Evolutionary conservation across 2,113 vertebrate species (phyloP).

Genomic region (Nesogale talazaci): DNA sequence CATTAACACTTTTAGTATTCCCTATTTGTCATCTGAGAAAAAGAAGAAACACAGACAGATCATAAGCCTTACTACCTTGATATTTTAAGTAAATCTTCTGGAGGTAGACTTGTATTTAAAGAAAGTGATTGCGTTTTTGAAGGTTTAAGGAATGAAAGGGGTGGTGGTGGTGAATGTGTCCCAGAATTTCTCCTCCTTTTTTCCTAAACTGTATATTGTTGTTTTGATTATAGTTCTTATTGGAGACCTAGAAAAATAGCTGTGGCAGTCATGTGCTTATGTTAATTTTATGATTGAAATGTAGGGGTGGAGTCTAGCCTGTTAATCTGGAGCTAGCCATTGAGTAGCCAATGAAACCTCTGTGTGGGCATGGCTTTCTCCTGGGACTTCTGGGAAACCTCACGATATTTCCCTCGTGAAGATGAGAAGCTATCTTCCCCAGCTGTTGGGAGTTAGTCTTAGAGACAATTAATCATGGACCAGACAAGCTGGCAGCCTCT

Average conservation of each 20-base stretch:
- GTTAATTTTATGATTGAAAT: too few relatives aligned
- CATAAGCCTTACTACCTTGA: not conserved
- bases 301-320: too few relatives aligned
- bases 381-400: too few relatives aligned
- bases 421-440: too few relatives aligned
- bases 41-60: not conserved
- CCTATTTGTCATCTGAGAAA: not conserved
- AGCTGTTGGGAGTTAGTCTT: too few relatives aligned
- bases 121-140: not conserved
- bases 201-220: not conserved
- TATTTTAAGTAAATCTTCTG: not conserved
- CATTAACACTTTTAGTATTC: not conserved
- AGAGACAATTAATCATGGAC: too few relatives aligned
- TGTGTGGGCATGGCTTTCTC: too few relatives aligned
- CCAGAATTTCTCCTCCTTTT: constrained; percentile 29
- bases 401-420: too few relatives aligned
- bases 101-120: not conserved
- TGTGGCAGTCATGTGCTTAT: too few relatives aligned
- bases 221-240: constrained; percentile 19
- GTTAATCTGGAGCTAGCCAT: too few relatives aligned
- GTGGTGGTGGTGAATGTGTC: not conserved
- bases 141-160: not conserved
- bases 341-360: too few relatives aligned
- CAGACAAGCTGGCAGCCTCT: too few relatives aligned
- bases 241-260: not conserved